Evolutionary conservation across 2,888 invertebrate genomes (phyloP).

Genomic region (Bellardia bayeri): DNA sequence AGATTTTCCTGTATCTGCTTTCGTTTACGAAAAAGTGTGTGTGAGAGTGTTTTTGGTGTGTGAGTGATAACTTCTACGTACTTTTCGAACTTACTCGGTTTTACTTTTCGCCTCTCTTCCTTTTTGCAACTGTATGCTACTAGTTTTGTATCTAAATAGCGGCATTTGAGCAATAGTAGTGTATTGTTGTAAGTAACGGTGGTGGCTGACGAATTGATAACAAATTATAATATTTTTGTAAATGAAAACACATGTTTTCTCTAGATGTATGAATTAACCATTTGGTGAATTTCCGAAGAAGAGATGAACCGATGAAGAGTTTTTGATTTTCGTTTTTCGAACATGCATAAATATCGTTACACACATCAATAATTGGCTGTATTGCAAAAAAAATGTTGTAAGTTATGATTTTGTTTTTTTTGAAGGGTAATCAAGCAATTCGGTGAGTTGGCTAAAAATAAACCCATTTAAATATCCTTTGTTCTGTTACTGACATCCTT

Average conservation of each 20-base stretch:
- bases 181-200: slow-evolving; percentile 40
- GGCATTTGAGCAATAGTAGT: slow-evolving; percentile 56
- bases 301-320: slow-evolving; percentile 8
- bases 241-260: slow-evolving; percentile 43
- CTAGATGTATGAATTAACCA: slow-evolving; percentile 23
- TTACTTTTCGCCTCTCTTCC: slow-evolving; percentile 25
- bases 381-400: slow-evolving; percentile 43
- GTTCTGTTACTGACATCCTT: slow-evolving; percentile 38
- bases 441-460: slow-evolving; percentile 68
- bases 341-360: slow-evolving; percentile 11
- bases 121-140: slow-evolving; percentile 39
- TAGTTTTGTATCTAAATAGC: slow-evolving; percentile 44
- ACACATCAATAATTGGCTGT: slow-evolving; percentile 56
- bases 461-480: slow-evolving; percentile 34
- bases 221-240: not conserved
- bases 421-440: slow-evolving; percentile 42
- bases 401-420: slow-evolving; percentile 49
- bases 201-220: slow-evolving; percentile 29
- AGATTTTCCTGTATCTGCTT: slow-evolving; percentile 75
- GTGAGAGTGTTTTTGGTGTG: slow-evolving; percentile 52
- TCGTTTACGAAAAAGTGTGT: slow-evolving; percentile 48
- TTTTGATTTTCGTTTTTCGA: slow-evolving; percentile 47
- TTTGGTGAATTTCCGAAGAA: slow-evolving; percentile 19
- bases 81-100: slow-evolving; percentile 44
- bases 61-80: slow-evolving; percentile 35